These are phyloP conservation scores for Polydrusus tereticollis DNA, from an alignment of 2,888 invertebrate species.

Conservation along the genomic window DNA sequence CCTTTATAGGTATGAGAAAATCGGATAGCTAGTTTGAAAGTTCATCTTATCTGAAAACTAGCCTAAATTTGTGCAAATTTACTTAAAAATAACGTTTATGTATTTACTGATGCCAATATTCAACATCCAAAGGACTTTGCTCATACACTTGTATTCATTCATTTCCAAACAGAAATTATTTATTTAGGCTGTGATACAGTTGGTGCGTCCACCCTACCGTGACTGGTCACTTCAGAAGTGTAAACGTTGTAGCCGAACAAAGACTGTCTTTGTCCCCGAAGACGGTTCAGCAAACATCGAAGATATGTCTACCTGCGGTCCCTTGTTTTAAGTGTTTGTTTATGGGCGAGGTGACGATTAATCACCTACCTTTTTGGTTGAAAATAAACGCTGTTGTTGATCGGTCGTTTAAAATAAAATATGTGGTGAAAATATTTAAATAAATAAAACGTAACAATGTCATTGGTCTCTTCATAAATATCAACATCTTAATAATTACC, in stretches of 20 bases:
- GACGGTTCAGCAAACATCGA: conserved; percentile 22
- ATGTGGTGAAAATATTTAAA: conserved; percentile 10
- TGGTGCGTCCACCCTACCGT: conserved; percentile 45
- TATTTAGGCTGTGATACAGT: conserved; percentile 23
- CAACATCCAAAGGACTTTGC: no score
- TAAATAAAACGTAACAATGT: not conserved
- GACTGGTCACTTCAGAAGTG: conserved; percentile 43
- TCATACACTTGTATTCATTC: conserved; percentile 12
- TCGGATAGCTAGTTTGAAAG: no score
- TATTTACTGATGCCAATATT: no score
- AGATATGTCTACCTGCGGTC: conserved; percentile 35
- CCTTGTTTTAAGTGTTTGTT: conserved; percentile 45
- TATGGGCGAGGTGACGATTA: conserved; percentile 44
- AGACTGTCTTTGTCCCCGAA: conserved; percentile 38
- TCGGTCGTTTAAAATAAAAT: conserved; percentile 19
- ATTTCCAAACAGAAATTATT: conserved; percentile 21
- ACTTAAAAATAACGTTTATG: no score
- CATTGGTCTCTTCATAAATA: no score
- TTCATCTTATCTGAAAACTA: no score
- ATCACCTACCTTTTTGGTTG: conserved; percentile 29
- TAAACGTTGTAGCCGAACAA: conserved; percentile 40
- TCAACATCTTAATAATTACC: no score
- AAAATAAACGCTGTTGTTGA: conserved; percentile 10
- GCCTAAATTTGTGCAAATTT: no score
- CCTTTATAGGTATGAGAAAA: no score